These are phyloP conservation scores for Aegypius monachus DNA, from an alignment of 2,113 vertebrate species.

Conservation along the genomic window DNA sequence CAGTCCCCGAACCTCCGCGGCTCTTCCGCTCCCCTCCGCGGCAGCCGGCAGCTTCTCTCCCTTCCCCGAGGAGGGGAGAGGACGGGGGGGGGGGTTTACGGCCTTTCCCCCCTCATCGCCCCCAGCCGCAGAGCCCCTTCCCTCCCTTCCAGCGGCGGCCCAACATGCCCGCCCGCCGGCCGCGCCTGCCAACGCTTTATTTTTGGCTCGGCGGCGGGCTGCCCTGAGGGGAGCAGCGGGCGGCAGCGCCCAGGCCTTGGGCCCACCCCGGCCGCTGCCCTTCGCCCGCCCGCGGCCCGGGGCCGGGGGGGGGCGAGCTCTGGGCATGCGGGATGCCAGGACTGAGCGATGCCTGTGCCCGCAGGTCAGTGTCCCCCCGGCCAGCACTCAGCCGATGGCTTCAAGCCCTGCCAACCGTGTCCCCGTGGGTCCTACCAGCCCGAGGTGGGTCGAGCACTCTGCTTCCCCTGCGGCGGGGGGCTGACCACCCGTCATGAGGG, in stretches of 20 bases:
- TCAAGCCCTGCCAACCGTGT: constrained; percentile 91
- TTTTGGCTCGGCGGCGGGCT: no score
- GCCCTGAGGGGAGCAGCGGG: no score
- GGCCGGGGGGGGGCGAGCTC: background rate
- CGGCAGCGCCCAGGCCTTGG: no score
- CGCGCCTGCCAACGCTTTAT: no score
- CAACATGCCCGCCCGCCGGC: no score
- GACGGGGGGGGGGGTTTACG: no score
- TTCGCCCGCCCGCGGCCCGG: background rate
- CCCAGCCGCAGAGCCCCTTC: no score
- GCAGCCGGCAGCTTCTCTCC: background rate
- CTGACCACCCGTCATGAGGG: constrained; percentile 90
- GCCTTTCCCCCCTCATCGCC: no score
- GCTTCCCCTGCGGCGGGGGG: constrained; percentile 92
- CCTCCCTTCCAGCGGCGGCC: no score
- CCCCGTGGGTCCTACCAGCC: constrained; percentile 90
- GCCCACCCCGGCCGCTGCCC: no score
- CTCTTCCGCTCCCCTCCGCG: background rate
- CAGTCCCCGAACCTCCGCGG: background rate
- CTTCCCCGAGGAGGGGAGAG: no score
- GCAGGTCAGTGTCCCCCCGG: constrained; percentile 91
- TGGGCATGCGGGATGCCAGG: background rate
- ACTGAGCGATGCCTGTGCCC: background rate
- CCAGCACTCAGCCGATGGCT: constrained; percentile 87
- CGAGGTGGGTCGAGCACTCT: constrained; percentile 88